These are phyloP conservation scores for Tortricodes alternella DNA, from an alignment of 2,888 invertebrate species.

Conservation along the genomic window DNA sequence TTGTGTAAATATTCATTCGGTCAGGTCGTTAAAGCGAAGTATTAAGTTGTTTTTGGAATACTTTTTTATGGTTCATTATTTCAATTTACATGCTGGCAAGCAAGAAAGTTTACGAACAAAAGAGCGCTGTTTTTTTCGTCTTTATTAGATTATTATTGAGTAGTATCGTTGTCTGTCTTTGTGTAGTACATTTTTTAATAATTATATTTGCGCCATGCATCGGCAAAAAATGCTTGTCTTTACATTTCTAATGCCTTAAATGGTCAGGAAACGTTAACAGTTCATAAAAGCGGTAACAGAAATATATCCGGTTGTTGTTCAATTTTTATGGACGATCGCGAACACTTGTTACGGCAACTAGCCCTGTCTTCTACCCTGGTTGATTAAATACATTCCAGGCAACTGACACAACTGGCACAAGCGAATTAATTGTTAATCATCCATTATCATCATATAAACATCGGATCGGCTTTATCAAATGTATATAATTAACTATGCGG, in stretches of 20 bases:
- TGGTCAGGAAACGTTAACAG: slow-evolving; percentile 17
- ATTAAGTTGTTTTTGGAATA: neutral
- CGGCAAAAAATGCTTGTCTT: too few species aligned
- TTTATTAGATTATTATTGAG: too few species aligned
- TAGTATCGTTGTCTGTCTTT: too few species aligned
- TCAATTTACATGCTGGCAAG: neutral
- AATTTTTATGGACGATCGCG: slow-evolving; percentile 23
- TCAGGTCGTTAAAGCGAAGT: neutral
- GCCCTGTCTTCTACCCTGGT: neutral
- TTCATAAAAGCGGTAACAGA: slow-evolving; percentile 19
- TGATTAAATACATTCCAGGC: slow-evolving; percentile 1
- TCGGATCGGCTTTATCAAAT: slow-evolving; percentile 16
- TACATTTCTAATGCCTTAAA: too few species aligned
- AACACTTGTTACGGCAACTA: slow-evolving; percentile 17
- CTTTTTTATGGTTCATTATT: slow-evolving; percentile 1
- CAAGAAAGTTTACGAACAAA: too few species aligned
- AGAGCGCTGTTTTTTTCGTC: too few species aligned
- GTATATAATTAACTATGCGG: slow-evolving; percentile 15
- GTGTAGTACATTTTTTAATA: too few species aligned
- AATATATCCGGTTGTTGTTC: slow-evolving; percentile 8
- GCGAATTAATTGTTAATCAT: slow-evolving; percentile 4
- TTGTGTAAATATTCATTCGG: slow-evolving; percentile 22
- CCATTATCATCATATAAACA: slow-evolving; percentile 17
- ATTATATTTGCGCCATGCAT: too few species aligned
- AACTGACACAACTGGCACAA: too few species aligned